phyloP scores from a whole-genome alignment of 2,888 invertebrate genomes.

The Ophion ventricosus region DNA sequence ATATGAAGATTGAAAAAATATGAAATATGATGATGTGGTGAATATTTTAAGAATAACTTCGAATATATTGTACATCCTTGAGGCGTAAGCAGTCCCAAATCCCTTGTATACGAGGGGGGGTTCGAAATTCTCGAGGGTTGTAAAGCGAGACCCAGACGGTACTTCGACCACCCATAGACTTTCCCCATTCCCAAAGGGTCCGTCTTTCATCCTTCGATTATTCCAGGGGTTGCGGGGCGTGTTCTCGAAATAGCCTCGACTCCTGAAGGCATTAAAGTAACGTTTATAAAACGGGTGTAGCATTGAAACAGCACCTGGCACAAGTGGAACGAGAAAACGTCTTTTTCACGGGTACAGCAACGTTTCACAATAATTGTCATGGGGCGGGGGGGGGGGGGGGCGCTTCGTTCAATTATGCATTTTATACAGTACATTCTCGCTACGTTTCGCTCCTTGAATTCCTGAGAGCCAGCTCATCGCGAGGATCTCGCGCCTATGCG shows the following conservation, averaged over 20 bases:
- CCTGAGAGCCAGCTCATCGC: constrained; percentile 71
- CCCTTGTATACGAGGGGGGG: background rate
- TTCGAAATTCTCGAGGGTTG: background rate
- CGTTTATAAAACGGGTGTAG: constrained; percentile 40
- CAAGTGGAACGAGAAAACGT: constrained; percentile 8
- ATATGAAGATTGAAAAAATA: background rate
- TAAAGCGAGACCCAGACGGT: background rate
- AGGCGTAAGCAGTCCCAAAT: background rate
- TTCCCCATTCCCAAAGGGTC: background rate
- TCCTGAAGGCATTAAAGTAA: constrained; percentile 3
- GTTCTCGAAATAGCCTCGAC: constrained; percentile 41
- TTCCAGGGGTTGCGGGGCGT: constrained; percentile 16
- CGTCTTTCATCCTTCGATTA: background rate
- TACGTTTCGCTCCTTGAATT: constrained; percentile 65
- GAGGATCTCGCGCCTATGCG: constrained; percentile 49
- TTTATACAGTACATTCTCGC: constrained; percentile 11
- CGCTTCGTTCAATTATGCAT: constrained; percentile 22
- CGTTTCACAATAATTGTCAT: constrained; percentile 2
- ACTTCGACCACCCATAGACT: constrained; percentile 2
- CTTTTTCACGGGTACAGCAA: constrained; percentile 19
- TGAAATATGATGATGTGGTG: background rate
- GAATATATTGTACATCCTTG: background rate
- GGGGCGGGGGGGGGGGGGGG: too few species aligned
- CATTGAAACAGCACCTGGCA: constrained; percentile 24
- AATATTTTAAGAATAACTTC: background rate